phyloP scores from a whole-genome alignment of 2,888 invertebrate genomes.

The Fabriciana adippe region DNA sequence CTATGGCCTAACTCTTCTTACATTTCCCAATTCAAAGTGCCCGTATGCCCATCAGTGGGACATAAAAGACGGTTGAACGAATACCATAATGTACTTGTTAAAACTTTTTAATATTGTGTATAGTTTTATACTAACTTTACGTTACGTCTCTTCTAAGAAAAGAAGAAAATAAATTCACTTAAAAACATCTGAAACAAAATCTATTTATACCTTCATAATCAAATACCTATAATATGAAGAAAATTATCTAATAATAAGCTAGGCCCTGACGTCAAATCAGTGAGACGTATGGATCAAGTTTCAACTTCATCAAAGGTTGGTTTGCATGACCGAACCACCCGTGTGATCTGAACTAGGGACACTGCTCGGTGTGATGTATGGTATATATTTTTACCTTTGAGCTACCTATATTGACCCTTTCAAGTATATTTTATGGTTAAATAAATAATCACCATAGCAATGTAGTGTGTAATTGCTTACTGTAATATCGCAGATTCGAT shows the following conservation, averaged over 20 bases:
- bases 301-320: conserved; percentile 47
- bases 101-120: too few species aligned
- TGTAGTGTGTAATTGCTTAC: too few species aligned
- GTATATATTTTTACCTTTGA: conserved; percentile 24
- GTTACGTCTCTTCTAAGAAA: too few species aligned
- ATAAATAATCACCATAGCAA: too few species aligned
- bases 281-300: conserved; percentile 44
- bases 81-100: too few species aligned
- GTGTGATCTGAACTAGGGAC: conserved; percentile 15
- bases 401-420: conserved; percentile 11
- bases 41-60: too few species aligned
- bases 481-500: too few species aligned
- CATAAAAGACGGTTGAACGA: too few species aligned
- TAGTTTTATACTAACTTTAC: too few species aligned
- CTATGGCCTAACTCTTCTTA: too few species aligned
- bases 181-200: neutral
- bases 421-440: neutral
- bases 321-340: conserved; percentile 39
- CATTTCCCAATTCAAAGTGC: too few species aligned
- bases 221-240: neutral
- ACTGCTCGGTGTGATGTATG: conserved; percentile 12
- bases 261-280: conserved; percentile 43
- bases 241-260: conserved; percentile 24
- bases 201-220: neutral
- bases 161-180: too few species aligned